Conservation (phyloP, 2,888 invertebrate genomes). For the Eudemis profundana region DNA sequence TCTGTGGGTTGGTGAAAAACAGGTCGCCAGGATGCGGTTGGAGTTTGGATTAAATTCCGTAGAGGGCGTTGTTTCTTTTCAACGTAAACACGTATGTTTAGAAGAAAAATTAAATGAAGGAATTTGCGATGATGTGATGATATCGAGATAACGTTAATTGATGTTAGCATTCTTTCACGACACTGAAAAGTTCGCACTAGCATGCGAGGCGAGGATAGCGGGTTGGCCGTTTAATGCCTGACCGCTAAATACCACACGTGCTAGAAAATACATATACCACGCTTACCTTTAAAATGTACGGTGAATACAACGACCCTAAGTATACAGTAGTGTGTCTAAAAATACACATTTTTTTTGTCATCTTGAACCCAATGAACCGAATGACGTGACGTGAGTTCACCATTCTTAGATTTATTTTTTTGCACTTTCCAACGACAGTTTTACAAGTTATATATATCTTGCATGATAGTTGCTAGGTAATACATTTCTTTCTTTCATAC, state of each 20-base stretch:
- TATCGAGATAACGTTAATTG: conserved; percentile 21
- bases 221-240: conserved; percentile 29
- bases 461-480: no score
- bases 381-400: no score
- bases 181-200: conserved; percentile 29
- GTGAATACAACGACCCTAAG: background rate
- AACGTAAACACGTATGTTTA: conserved; percentile 5
- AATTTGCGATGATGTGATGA: conserved; percentile 6
- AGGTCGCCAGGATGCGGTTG: background rate
- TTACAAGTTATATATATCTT: no score
- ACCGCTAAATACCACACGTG: conserved; percentile 32
- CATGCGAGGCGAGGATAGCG: conserved; percentile 26
- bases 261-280: conserved; percentile 20
- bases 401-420: no score
- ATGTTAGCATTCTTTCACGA: conserved; percentile 30
- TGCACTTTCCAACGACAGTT: no score
- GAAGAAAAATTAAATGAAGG: background rate
- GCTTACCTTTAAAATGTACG: conserved; percentile 1
- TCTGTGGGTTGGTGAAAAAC: conserved; percentile 18
- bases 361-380: background rate
- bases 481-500: no score
- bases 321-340: background rate
- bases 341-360: background rate
- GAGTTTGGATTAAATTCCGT: conserved; percentile 13
- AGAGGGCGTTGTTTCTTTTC: conserved; percentile 37